phyloP scores from a whole-genome alignment of 92 coral and sea anemone species.

The Epizoanthus stellaris region DNA sequence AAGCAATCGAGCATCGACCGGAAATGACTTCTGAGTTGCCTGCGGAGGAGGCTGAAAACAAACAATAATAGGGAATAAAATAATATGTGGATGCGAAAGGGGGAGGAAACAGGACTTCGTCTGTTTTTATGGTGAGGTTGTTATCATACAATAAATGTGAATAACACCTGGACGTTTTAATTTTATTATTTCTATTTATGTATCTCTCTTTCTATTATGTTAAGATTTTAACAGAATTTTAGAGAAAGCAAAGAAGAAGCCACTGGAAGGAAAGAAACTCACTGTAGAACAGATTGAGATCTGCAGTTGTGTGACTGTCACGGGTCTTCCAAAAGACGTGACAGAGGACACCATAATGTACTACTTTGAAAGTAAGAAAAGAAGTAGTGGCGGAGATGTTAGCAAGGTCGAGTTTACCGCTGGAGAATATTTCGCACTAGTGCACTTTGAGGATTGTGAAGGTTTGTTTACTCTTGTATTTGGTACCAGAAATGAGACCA shows the following conservation, averaged over 20 bases:
- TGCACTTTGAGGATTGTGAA: conserved; percentile 62
- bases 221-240: conserved; percentile 16
- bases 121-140: too few relatives aligned
- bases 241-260: conserved; percentile 21
- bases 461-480: conserved; percentile 21
- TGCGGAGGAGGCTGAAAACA: too few relatives aligned
- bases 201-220: neutral
- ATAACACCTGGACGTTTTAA: neutral
- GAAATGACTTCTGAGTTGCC: too few relatives aligned
- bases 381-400: conserved; percentile 70
- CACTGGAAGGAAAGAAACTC: conserved; percentile 49
- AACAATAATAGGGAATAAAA: too few relatives aligned
- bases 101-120: too few relatives aligned
- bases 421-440: conserved; percentile 54
- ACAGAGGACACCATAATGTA: conserved; percentile 52
- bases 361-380: conserved; percentile 60
- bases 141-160: too few relatives aligned
- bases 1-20: too few relatives aligned
- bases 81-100: too few relatives aligned
- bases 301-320: conserved; percentile 64
- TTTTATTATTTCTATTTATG: neutral
- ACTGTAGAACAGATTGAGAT: conserved; percentile 57
- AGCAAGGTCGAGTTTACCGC: conserved; percentile 39
- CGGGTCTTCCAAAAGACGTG: conserved; percentile 47
- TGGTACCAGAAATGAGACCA: too few relatives aligned